Evolutionary conservation across 2,113 vertebrate genomes (phyloP).

Genomic region (Corvus hawaiiensis): DNA sequence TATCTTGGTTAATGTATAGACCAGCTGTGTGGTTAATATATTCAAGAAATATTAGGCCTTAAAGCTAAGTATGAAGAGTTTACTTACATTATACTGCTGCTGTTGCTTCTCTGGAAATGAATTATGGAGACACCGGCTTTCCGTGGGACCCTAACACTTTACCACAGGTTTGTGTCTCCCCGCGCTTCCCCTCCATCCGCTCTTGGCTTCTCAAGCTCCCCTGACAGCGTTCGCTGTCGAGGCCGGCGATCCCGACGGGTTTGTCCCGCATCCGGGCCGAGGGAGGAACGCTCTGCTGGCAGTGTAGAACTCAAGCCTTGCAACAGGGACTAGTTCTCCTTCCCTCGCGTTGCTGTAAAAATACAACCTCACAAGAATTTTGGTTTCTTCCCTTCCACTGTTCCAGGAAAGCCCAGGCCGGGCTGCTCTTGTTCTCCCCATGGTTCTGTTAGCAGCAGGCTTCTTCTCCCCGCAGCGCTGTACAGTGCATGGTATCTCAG

Average conservation of each 20-base stretch:
- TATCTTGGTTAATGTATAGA: constrained; percentile 13
- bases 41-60: constrained; percentile 26
- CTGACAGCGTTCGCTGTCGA: neutral
- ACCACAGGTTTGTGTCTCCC: neutral
- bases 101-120: neutral
- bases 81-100: neutral
- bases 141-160: neutral
- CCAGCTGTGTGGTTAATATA: neutral
- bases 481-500: constrained; percentile 63
- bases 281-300: neutral
- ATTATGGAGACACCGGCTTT: neutral
- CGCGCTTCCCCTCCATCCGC: neutral
- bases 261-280: neutral
- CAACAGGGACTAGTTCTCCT: constrained; percentile 22
- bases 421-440: neutral
- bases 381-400: neutral
- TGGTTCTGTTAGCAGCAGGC: constrained; percentile 45
- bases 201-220: neutral
- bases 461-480: constrained; percentile 47
- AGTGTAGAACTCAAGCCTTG: constrained; percentile 31
- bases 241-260: rapidly evolving
- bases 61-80: constrained; percentile 34
- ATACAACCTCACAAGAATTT: neutral
- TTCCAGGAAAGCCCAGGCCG: neutral
- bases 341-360: constrained; percentile 15